Base-by-base conservation (phyloP, 2,888 invertebrate genomes). In the Listrodromus nycthemerus region DNA sequence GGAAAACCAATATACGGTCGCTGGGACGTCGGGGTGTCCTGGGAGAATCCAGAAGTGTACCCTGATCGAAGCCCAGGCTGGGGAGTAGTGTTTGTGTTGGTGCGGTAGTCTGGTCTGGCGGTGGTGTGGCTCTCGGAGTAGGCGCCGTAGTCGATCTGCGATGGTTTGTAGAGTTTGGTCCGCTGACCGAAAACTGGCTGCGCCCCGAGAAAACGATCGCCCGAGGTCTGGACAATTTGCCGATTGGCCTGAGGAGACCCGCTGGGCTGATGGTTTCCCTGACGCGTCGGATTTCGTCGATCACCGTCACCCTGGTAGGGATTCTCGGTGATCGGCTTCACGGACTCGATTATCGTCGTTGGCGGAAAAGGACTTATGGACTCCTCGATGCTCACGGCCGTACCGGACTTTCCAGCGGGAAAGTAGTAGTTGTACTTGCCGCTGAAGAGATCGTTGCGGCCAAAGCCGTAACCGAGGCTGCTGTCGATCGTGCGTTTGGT, bases 401-500 rank as follows among this genome's bases (percentile, higher is more conserved):
- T 93, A 5, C 92, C 93, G 1, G 91, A 87, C 79, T 92, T 92
- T 2, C 92, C 93, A 6, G 89, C 89, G 3, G 93, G 93, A 55
- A 92, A 92, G 73, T 93, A 91, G 24, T 92, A 93, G 41, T 92
- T 92, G 70, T 91, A 90, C 66, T 89, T 92, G 1, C 91, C 91
- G 0, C 84, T 80, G 24, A 90, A 89, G 0, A 93, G 50, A 85
- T 93, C 93, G 86, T 95, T 95, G 1, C 94, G 94, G 87, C 94
- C 94, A 85, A 95, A 95, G 7, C 96, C 96, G 90, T 96, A 97
- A 80, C 97, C 97, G 13, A 97, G 93, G 67, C 96, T 95, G 0
- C 95, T 95, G 86, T 97, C 96, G 16, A 97, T 96, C 0, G 97
- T 97, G 86, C 97, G 94, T 90, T 97, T 97, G 0, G 90, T 88